Evolutionary conservation across 2,113 vertebrate species (phyloP).

Genomic region (Indri indri): DNA sequence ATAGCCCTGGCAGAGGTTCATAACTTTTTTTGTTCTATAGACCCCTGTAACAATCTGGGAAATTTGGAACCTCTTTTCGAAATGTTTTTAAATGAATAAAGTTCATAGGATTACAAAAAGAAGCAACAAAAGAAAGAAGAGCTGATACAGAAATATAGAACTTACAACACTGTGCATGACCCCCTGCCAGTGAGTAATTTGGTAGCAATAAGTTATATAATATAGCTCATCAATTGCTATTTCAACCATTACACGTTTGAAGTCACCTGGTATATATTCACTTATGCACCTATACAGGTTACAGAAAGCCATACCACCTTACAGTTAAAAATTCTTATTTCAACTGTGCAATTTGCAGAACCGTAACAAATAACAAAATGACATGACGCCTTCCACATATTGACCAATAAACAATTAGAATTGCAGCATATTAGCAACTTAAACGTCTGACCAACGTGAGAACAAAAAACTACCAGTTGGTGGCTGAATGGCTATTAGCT

Average conservation of each 20-base stretch:
- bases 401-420: background rate
- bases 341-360: background rate
- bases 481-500: background rate
- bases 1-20: background rate
- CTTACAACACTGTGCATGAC: background rate
- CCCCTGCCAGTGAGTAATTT: background rate
- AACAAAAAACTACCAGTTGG: background rate
- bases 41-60: background rate
- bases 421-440: background rate
- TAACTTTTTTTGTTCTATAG: background rate
- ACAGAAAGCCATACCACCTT: background rate
- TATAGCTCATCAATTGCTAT: background rate
- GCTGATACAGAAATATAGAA: background rate
- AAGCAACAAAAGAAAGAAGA: background rate
- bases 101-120: background rate
- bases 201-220: background rate
- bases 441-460: background rate
- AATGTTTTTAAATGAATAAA: constrained; percentile 17
- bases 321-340: background rate
- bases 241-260: background rate
- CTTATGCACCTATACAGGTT: background rate
- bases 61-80: constrained; percentile 6
- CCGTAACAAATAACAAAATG: background rate
- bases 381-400: background rate
- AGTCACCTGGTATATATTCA: background rate